These are phyloP conservation scores for Sebastes taczanowskii DNA, from an alignment of 2,797 vertebrate genomes.

Conservation along the genomic window DNA sequence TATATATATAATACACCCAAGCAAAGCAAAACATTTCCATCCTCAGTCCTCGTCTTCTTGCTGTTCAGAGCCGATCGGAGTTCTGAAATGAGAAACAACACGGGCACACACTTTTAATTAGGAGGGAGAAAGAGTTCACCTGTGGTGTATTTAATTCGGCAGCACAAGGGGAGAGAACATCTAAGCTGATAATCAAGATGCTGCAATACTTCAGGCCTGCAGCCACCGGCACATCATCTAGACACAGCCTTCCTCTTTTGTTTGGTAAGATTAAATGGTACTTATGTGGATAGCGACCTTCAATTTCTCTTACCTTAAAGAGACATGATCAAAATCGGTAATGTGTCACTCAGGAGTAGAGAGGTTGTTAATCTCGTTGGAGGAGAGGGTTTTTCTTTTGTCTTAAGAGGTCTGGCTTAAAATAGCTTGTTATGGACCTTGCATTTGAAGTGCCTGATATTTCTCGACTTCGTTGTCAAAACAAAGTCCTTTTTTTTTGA, in stretches of 20 bases:
- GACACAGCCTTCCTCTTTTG: conserved; percentile 50
- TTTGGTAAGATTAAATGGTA: conserved; percentile 61
- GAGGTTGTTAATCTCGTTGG: conserved; percentile 28
- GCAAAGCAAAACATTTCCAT: conserved; percentile 30
- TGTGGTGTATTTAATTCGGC: conserved; percentile 58
- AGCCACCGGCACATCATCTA: conserved; percentile 53
- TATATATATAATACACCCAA: neutral
- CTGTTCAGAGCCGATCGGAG: conserved; percentile 24
- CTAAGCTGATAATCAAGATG: conserved; percentile 58
- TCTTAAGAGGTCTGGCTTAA: conserved; percentile 4
- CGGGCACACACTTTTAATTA: conserved; percentile 73
- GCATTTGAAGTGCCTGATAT: neutral
- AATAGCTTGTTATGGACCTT: conserved; percentile 21
- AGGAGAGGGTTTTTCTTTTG: neutral
- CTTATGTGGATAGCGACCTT: conserved; percentile 50
- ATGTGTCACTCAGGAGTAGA: conserved; percentile 45
- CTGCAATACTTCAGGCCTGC: conserved; percentile 43
- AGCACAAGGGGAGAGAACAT: conserved; percentile 53
- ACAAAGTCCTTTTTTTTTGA: conserved; percentile 16
- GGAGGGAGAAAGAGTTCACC: conserved; percentile 66
- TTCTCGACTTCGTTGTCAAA: neutral
- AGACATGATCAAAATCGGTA: conserved; percentile 51
- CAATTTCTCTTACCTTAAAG: conserved; percentile 56
- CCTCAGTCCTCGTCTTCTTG: neutral
- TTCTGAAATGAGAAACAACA: conserved; percentile 66